These are phyloP conservation scores for Mesoclemmys tuberculata DNA, from an alignment of 2,113 vertebrate genomes.

Conservation along the genomic window DNA sequence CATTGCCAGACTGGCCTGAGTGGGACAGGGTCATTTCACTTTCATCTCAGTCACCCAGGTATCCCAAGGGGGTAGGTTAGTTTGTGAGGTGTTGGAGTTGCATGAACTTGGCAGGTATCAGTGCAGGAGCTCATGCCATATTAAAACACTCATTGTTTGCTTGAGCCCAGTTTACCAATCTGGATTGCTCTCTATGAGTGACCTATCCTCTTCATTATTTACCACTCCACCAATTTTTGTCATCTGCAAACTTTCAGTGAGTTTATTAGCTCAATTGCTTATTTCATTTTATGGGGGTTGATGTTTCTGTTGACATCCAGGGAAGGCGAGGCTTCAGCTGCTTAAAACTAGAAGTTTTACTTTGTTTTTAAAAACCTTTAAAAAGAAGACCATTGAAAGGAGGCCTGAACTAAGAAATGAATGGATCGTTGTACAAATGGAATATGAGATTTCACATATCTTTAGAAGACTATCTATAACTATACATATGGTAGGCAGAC, in stretches of 20 bases:
- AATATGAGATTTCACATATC: not conserved
- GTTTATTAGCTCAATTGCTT: not conserved
- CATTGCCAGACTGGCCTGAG: too few species aligned
- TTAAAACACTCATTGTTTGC: too few species aligned
- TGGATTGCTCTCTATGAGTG: too few species aligned
- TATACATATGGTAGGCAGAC: not conserved
- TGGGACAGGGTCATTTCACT: too few species aligned
- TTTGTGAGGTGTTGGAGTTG: too few species aligned
- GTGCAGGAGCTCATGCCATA: too few species aligned
- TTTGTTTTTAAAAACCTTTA: not conserved
- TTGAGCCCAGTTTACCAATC: too few species aligned
- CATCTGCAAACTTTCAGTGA: not conserved
- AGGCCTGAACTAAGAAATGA: not conserved
- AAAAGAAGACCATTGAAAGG: not conserved
- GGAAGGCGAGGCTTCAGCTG: not conserved
- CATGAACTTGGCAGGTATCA: too few species aligned
- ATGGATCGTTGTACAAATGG: not conserved
- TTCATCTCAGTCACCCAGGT: too few species aligned
- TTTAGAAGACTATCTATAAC: not conserved
- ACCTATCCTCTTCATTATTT: too few species aligned
- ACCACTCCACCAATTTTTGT: too few species aligned
- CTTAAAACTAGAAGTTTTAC: not conserved
- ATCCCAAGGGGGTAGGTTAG: too few species aligned
- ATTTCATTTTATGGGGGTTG: not conserved
- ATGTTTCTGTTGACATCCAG: not conserved